Evolutionary conservation across 1,140 invertebrate species (phyloP), one percentile per base, ranked within the genome.

Genomic region (Penaeus chinensis): DNA sequence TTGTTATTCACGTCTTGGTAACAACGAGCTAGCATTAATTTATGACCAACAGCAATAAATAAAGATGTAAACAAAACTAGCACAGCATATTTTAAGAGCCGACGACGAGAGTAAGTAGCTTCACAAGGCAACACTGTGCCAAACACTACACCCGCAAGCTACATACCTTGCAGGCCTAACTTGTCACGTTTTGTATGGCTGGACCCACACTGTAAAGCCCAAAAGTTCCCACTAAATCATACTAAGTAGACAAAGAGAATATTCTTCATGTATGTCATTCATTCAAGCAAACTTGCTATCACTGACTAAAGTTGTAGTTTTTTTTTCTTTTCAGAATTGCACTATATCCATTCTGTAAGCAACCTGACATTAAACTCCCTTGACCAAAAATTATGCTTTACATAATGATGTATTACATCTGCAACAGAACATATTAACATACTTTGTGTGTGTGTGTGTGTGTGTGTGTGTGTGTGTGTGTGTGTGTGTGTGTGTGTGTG

Each of bases 141-240:
- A 82, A 42, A 82, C 81, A 82, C 47, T 66, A 66, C 65, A 66
- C 65, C 81, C 62, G 47, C 63, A 66, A 65, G 47, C 62, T 82
- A 82, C 81, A 66, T 82, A 82, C 81, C 81, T 82, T 65, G 42
- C 62, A 69, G 63, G 81, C 81, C 81, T 82, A 82, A 82, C 61
- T 65, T 82, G 62, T 66, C 81, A 82, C 32, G 63, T 69, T 82
- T 82, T 82, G 81, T 47, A 42, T 82, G 81, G 62, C 81, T 82
- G 81, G 62, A 42, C 65, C 81, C 61, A 62, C 65, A 82, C 81
- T 82, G 81, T 42, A 82, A 82, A 82, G 81, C 81, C 81, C 81
- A 82, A 82, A 82, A 82, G 69, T 82, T 82, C 81, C 81, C 63
- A 82, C 61, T 69, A 82, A 66, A 61, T 47, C 65, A 69, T 66